These are phyloP conservation scores for Microplitis manilae DNA, from an alignment of 2,888 invertebrate species.

Conservation along the genomic window DNA sequence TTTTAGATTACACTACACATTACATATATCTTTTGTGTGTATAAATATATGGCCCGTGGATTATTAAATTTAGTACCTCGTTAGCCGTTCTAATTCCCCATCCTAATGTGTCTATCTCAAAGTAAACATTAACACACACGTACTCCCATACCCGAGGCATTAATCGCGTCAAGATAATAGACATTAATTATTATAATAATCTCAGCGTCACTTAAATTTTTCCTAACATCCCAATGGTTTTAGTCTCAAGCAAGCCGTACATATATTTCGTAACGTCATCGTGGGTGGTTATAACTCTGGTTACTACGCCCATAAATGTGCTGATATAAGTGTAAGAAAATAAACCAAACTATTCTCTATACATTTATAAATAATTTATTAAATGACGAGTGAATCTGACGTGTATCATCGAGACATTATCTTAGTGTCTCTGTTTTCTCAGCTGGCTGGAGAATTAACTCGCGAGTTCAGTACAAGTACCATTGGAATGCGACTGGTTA, in stretches of 20 bases:
- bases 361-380: conserved; percentile 2
- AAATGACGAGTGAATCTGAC: conserved; percentile 6
- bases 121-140: not conserved
- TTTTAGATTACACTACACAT: conserved; percentile 31
- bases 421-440: conserved; percentile 51
- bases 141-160: not conserved
- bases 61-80: conserved; percentile 50
- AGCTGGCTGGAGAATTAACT: conserved; percentile 45
- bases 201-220: not conserved
- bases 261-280: not conserved
- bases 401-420: conserved; percentile 34
- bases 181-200: conserved; percentile 14
- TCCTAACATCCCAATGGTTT: not conserved
- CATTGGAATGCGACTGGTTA: conserved; percentile 60
- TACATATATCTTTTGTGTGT: not conserved
- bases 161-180: conserved; percentile 16
- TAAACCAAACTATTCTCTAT: not conserved
- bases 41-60: not conserved
- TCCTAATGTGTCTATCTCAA: not conserved
- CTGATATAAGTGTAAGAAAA: not conserved
- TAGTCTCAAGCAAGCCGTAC: not conserved
- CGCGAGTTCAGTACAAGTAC: conserved; percentile 46
- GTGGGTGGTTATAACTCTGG: not conserved
- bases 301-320: not conserved
- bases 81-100: conserved; percentile 46